These are phyloP conservation scores for Elanoides forficatus DNA, from an alignment of 2,113 vertebrate species.

Conservation along the genomic window DNA sequence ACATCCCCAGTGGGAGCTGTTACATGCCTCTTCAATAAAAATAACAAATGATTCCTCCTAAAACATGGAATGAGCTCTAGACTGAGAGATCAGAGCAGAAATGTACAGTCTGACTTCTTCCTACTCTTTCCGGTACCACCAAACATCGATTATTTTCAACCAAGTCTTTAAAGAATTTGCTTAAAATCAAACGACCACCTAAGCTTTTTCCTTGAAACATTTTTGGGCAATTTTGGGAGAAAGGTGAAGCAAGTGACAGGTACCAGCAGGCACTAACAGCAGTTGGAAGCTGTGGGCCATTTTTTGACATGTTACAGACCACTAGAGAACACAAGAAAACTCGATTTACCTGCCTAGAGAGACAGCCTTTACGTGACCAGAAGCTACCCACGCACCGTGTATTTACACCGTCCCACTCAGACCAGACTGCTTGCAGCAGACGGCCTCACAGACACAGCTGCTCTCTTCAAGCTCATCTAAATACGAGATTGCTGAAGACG, in stretches of 20 bases:
- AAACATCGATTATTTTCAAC: fast-evolving
- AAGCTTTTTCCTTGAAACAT: neutral
- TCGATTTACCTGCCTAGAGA: neutral
- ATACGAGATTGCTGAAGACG: fast-evolving
- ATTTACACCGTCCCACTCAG: neutral
- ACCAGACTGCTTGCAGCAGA: neutral
- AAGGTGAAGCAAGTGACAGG: neutral
- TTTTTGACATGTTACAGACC: neutral
- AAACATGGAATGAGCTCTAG: neutral
- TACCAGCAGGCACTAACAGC: neutral
- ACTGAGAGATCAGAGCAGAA: neutral
- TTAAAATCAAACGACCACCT: neutral
- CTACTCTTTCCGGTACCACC: neutral
- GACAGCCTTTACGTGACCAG: neutral
- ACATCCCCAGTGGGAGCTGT: neutral
- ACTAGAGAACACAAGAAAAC: neutral
- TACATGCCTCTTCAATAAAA: neutral
- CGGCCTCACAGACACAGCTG: neutral
- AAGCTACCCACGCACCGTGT: fast-evolving
- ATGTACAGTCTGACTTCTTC: neutral
- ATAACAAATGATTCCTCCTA: neutral
- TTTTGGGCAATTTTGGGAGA: neutral
- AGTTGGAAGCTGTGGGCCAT: neutral
- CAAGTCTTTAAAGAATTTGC: neutral
- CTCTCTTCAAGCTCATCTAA: neutral